phyloP scores from a whole-genome alignment of 2,797 vertebrate genomes.

The Hypotaenidia okinawae region DNA sequence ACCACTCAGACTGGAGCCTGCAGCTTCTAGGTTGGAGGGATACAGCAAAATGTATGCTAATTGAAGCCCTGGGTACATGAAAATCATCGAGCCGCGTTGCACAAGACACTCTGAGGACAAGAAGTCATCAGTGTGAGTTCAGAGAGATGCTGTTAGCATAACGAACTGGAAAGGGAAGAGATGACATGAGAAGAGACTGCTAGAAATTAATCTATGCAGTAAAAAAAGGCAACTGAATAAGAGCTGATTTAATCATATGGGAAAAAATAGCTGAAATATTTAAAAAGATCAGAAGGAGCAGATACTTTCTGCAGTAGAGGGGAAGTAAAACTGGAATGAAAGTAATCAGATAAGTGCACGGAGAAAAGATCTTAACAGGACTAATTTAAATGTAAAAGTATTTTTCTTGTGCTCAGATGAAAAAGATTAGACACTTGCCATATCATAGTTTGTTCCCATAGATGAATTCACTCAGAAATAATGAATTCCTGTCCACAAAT shows the following conservation, averaged over 20 bases:
- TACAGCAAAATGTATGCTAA: neutral
- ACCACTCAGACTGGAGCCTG: neutral
- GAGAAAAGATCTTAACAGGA: conserved; percentile 30
- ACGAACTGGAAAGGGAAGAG: neutral
- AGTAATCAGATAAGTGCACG: neutral
- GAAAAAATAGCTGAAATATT: neutral
- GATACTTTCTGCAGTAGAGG: neutral
- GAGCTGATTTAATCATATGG: neutral
- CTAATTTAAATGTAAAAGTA: neutral
- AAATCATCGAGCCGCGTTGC: neutral
- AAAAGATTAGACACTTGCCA: neutral
- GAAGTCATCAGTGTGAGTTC: neutral
- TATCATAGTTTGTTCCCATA: neutral
- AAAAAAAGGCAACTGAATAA: neutral
- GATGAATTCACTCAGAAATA: conserved; percentile 1
- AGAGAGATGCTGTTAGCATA: neutral
- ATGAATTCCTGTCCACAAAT: neutral
- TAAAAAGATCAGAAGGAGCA: neutral
- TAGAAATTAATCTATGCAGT: neutral
- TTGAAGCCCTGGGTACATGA: rapidly evolving
- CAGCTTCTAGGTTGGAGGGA: neutral
- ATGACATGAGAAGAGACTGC: neutral
- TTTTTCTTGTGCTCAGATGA: neutral
- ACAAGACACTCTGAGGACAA: neutral
- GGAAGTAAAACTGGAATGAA: conserved; percentile 8